Percentiles rank a stretch among this genome's conserved stretches.
These are phyloP conservation scores for Thalpophila matura DNA, from an alignment of 2,888 invertebrate genomes.

Conservation along the genomic window DNA sequence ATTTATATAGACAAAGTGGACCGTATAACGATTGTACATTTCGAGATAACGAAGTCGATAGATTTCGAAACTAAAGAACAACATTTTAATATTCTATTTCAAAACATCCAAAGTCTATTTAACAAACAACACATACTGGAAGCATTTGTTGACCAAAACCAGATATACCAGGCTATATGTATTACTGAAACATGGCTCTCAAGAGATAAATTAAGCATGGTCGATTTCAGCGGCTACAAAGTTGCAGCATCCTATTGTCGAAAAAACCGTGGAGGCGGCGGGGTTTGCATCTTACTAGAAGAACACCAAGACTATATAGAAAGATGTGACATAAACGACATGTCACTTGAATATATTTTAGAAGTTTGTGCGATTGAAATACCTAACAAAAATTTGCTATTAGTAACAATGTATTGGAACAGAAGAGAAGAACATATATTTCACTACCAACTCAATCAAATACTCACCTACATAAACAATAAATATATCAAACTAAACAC, in stretches of 20 bases:
- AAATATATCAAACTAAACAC: background rate
- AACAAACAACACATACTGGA: conserved; percentile 24
- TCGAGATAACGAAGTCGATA: background rate
- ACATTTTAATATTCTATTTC: conserved; percentile 8
- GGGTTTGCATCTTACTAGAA: conserved; percentile 1
- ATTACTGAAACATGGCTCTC: conserved; percentile 23
- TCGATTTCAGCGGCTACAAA: conserved; percentile 10
- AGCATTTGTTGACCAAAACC: conserved; percentile 6
- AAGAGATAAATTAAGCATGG: too few species aligned
- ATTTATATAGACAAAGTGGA: too few species aligned
- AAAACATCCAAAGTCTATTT: conserved; percentile 16
- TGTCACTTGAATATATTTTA: conserved; percentile 7
- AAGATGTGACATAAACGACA: background rate
- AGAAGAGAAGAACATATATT: background rate
- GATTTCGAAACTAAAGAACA: background rate
- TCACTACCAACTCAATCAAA: background rate
- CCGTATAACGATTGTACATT: background rate
- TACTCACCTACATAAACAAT: background rate
- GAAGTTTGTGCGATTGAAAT: conserved; percentile 3
- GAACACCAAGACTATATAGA: background rate
- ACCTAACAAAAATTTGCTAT: background rate
- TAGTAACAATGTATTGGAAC: background rate
- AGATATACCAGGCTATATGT: conserved; percentile 5
- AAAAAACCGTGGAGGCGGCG: conserved; percentile 1
- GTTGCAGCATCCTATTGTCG: conserved; percentile 9